Conservation (phyloP, 2,797 vertebrate genomes). For the Cossypha polioptera region DNA sequence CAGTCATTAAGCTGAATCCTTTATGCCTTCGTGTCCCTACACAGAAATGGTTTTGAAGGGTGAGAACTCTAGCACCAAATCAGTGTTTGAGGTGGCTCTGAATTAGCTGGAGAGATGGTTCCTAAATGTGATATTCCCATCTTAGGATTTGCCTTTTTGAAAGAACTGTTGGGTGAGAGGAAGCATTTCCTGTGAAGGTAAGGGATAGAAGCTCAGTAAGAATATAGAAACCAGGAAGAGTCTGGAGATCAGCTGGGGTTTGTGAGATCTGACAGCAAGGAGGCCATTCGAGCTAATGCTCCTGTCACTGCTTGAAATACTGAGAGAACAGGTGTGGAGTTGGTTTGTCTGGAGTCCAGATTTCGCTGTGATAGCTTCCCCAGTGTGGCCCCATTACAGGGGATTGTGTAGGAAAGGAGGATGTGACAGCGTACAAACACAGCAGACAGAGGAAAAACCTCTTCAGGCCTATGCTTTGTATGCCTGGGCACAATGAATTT, state of each 20-base stretch:
- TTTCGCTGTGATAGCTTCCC: background rate
- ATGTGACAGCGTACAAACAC: background rate
- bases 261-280: background rate
- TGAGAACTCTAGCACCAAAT: background rate
- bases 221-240: background rate
- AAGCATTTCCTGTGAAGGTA: background rate
- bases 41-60: background rate
- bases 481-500: background rate
- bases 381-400: fast-evolving
- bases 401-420: background rate
- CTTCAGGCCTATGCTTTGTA: background rate
- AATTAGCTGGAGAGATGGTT: background rate
- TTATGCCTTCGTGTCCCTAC: background rate
- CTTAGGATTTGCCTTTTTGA: background rate
- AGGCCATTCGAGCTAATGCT: background rate
- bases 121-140: background rate
- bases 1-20: background rate
- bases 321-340: background rate
- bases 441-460: background rate
- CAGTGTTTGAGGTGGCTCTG: fast-evolving
- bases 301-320: fast-evolving
- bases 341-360: background rate
- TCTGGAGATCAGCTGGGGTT: background rate
- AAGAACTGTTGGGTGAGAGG: background rate
- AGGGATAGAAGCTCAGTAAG: background rate